These are phyloP conservation scores for Nomada hirtipes DNA, from an alignment of 2,888 invertebrate genomes.

Conservation along the genomic window DNA sequence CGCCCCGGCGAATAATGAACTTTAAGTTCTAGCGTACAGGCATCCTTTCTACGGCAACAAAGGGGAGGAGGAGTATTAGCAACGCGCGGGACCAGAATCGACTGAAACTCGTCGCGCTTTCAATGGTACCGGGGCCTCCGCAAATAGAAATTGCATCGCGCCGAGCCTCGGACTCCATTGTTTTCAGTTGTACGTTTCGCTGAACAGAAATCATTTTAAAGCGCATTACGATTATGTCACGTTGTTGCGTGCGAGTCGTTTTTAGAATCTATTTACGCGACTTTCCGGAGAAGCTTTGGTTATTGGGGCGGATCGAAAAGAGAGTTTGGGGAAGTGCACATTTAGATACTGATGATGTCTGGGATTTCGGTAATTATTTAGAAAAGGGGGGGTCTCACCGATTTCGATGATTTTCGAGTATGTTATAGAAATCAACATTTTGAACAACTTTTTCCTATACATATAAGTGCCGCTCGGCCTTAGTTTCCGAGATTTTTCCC, in stretches of 20 bases:
- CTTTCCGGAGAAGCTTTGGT: background rate
- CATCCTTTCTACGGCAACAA: slow-evolving; percentile 41
- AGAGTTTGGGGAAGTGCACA: too few relatives aligned
- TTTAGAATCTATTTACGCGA: background rate
- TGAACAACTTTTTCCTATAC: too few relatives aligned
- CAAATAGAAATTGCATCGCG: slow-evolving; percentile 18
- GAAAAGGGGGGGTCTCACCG: too few relatives aligned
- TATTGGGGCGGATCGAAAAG: too few relatives aligned
- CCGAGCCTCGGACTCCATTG: background rate
- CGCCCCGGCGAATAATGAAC: slow-evolving; percentile 47
- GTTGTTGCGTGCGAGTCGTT: background rate
- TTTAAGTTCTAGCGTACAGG: slow-evolving; percentile 37
- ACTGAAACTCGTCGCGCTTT: slow-evolving; percentile 18
- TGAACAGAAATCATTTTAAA: background rate
- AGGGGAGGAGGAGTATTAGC: slow-evolving; percentile 40
- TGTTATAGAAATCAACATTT: too few relatives aligned
- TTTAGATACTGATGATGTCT: too few relatives aligned
- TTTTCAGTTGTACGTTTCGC: background rate
- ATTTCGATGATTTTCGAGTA: too few relatives aligned
- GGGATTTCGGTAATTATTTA: too few relatives aligned
- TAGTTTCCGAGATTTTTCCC: too few relatives aligned
- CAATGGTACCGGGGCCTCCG: background rate
- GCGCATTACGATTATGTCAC: background rate
- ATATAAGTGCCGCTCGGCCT: too few relatives aligned
- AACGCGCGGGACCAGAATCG: slow-evolving; percentile 12